Percentiles rank a stretch among this genome's conserved stretches.
These are phyloP conservation scores for Halcyon leucocephala DNA, from an alignment of 2,797 vertebrate genomes.

Conservation along the genomic window DNA sequence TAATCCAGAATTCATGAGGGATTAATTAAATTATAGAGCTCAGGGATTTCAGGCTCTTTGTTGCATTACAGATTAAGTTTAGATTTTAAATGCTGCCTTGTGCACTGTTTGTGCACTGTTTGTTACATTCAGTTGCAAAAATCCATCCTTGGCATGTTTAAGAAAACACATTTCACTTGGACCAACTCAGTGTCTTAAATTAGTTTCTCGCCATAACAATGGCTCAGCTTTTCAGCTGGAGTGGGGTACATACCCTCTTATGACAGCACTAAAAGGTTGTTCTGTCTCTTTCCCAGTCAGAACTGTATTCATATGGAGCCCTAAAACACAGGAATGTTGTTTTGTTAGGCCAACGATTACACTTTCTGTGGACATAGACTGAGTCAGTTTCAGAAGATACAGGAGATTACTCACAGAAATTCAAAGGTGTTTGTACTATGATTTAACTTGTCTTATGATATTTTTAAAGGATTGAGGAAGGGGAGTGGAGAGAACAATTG, in stretches of 20 bases:
- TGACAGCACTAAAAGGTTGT: not conserved
- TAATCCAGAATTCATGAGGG: not conserved
- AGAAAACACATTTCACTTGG: not conserved
- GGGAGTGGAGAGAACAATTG: not conserved
- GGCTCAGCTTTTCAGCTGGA: not conserved
- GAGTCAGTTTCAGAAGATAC: not conserved
- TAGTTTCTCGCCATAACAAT: not conserved
- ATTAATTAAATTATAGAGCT: not conserved
- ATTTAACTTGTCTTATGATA: not conserved
- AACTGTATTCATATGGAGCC: not conserved
- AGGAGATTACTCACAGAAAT: not conserved
- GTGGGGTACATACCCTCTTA: not conserved
- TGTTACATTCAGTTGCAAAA: not conserved
- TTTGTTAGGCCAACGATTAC: not conserved
- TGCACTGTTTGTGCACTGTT: not conserved
- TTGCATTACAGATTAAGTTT: not conserved
- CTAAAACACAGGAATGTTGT: not conserved
- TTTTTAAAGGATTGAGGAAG: not conserved
- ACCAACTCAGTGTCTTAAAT: not conserved
- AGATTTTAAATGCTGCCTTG: not conserved
- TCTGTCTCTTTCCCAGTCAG: not conserved
- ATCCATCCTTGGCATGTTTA: not conserved
- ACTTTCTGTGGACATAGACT: not conserved
- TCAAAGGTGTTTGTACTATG: not conserved
- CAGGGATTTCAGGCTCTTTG: not conserved